Conservation (phyloP, 2,888 invertebrate species). For the Taphrorychus bicolor region DNA sequence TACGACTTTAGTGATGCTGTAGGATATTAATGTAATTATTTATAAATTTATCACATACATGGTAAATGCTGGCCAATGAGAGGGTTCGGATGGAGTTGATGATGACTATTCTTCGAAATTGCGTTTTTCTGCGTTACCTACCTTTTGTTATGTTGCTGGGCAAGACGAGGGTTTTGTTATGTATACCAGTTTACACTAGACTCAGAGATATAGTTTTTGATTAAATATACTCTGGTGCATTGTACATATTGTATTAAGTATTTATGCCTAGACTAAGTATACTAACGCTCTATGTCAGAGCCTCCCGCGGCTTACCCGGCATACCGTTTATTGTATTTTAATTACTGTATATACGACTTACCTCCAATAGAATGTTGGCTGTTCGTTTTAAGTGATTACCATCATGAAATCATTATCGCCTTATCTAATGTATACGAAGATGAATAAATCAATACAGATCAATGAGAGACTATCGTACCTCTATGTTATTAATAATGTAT, state of each 20-base stretch:
- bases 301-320: slow-evolving; percentile 34
- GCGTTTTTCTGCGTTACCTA: slow-evolving; percentile 50
- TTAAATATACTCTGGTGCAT: slow-evolving; percentile 52
- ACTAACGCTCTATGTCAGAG: slow-evolving; percentile 38
- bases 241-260: slow-evolving; percentile 53
- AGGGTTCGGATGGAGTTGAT: slow-evolving; percentile 23
- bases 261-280: slow-evolving; percentile 50
- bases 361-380: slow-evolving; percentile 61
- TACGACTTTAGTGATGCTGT: slow-evolving; percentile 58
- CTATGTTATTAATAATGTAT: slow-evolving; percentile 58
- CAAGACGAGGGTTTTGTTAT: slow-evolving; percentile 47
- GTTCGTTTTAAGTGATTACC: slow-evolving; percentile 63
- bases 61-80: slow-evolving; percentile 27
- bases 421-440: slow-evolving; percentile 76
- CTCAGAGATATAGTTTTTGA: slow-evolving; percentile 52
- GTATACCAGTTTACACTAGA: slow-evolving; percentile 53
- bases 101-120: slow-evolving; percentile 39
- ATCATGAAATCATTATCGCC: slow-evolving; percentile 65
- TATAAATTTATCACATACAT: slow-evolving; percentile 45
- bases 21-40: slow-evolving; percentile 51
- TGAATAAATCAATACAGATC: slow-evolving; percentile 55
- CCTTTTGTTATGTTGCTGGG: slow-evolving; percentile 51
- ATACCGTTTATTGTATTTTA: slow-evolving; percentile 42
- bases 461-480: slow-evolving; percentile 60
- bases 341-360: slow-evolving; percentile 55